phyloP scores from a whole-genome alignment of 2,888 invertebrate genomes.

The Amiota minor region DNA sequence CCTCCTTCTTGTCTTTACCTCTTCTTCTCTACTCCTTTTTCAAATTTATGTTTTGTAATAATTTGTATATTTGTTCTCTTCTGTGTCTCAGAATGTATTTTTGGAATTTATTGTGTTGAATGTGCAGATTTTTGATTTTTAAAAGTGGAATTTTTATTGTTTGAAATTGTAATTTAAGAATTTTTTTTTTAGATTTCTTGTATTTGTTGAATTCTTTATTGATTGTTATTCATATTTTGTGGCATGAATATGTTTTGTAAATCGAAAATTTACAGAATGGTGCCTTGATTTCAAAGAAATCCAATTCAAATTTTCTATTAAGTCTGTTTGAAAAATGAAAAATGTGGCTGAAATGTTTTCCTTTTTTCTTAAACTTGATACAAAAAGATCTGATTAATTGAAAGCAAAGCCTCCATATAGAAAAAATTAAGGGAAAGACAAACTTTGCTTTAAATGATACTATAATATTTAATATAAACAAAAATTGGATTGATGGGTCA shows the following conservation, averaged over 20 bases:
- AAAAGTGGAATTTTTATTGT: constrained; percentile 57
- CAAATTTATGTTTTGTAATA: no score
- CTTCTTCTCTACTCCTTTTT: no score
- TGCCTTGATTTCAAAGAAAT: no score
- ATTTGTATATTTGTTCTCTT: neutral
- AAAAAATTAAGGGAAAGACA: no score
- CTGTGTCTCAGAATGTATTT: neutral
- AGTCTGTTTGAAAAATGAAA: neutral
- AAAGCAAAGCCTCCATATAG: no score
- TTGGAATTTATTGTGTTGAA: constrained; percentile 58
- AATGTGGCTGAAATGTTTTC: neutral
- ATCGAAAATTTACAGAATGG: neutral
- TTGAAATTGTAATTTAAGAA: neutral
- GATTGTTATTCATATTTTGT: neutral
- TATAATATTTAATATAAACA: no score
- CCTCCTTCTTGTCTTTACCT: no score
- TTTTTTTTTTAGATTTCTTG: neutral
- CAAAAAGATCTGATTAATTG: no score
- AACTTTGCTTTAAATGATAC: no score
- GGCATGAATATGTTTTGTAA: neutral
- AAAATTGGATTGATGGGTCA: no score
- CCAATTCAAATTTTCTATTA: no score
- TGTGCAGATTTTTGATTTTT: constrained; percentile 63
- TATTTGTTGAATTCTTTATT: neutral
- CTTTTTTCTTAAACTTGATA: neutral